Evolutionary conservation across 2,888 invertebrate genomes (phyloP), one percentile per base, ranked within the genome.

Genomic region (Leptothorax acervorum): DNA sequence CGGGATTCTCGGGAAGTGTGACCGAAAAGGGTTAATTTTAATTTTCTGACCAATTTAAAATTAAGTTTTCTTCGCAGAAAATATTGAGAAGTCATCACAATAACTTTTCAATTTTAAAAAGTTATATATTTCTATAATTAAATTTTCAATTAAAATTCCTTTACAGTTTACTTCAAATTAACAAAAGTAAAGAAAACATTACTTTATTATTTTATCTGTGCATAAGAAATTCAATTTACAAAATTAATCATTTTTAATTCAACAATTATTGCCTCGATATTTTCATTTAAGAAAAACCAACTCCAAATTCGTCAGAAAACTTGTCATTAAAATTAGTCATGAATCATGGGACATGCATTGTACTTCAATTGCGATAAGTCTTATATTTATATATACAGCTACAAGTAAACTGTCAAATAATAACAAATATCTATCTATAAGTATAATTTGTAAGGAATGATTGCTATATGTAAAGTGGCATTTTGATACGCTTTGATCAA

Each of bases 381-480:
- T 57, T 68, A 48, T 42, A 42, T 9, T 35, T 23, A 23, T 23
- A 42, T 68, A 23, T 42, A 60, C 23, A 65, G n/a, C 53, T 71
- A 78, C 6, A 55, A 60, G 23, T 71, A 66, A 42, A 78, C 9
- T 57, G 6, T 48, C 60, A 81, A 78, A 60, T 71, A 48, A 60
- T 48, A 71, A 78, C 11, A 45, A 79, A 60, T 28, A 12, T 71
- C 12, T 79, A 42, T 55, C 0, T 23, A 23, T 11, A 79, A 57
- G n/a, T 55, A 35, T 57, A 79, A 71, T 35, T 55, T 81, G 23
- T 45, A 53, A 68, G 48, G 48, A 68, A 73, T 60, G 28, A 60
- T 28, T 73, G 12, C 35, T 35, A 18, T 57, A 45, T 53, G 53
- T 57, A 73, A 79, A 48, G 23, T 60, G 31, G 5, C 42, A 42